Percentiles rank a stretch among this genome's conserved stretches.
These are phyloP conservation scores for Athalia circularis DNA, from an alignment of 2,888 invertebrate species.

Conservation along the genomic window DNA sequence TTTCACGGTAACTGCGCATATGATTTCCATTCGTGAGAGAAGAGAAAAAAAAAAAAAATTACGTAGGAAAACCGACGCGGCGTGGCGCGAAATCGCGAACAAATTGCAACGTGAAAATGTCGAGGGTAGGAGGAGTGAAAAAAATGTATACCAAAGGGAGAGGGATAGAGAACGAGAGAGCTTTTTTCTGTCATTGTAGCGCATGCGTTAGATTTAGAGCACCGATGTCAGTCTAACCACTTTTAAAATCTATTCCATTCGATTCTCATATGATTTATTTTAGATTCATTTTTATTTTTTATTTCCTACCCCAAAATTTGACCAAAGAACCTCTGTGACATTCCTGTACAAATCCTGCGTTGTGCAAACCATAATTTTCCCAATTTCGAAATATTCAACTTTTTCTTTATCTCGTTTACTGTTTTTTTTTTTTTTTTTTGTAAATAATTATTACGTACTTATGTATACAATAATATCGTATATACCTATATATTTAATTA, in stretches of 20 bases:
- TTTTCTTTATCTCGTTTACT: too few relatives aligned
- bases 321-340: too few relatives aligned
- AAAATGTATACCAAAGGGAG: background rate
- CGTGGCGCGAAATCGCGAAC: background rate
- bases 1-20: constrained; percentile 9
- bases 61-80: background rate
- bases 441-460: background rate
- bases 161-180: constrained; percentile 1
- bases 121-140: background rate
- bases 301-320: too few relatives aligned
- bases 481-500: background rate
- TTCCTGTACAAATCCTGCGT: too few relatives aligned
- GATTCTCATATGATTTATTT: background rate
- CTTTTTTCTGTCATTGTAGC: constrained; percentile 15
- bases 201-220: constrained; percentile 35
- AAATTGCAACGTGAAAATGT: background rate
- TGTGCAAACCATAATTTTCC: too few relatives aligned
- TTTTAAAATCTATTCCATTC: background rate
- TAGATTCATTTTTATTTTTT: background rate
- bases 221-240: constrained; percentile 32
- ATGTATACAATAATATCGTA: too few relatives aligned
- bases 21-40: background rate
- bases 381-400: too few relatives aligned
- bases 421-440: background rate
- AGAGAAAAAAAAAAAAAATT: background rate